Evolutionary conservation across 2,113 vertebrate species (phyloP), one percentile per base, ranked within the genome.

Genomic region (Gymnogyps californianus): DNA sequence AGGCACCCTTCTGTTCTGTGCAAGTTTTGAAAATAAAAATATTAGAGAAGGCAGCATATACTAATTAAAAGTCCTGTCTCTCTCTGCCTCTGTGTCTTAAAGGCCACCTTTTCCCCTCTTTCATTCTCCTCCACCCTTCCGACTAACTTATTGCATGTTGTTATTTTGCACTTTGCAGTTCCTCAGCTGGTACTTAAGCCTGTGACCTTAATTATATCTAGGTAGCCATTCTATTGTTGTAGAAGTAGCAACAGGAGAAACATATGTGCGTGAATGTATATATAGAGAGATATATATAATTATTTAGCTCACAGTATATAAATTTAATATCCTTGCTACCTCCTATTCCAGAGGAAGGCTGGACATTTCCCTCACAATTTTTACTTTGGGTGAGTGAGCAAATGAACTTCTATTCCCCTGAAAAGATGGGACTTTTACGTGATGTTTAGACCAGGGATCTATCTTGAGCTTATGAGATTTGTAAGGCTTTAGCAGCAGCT

Each of bases 401-500:
- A 96, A 92, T 71, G 19, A 85, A 86, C 17, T 44, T 93, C 62
- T 90, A 32, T 93, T 93, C 44, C 83, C 14, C 71, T 93, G 70
- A 72, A 98, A 96, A 97, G 34, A 93, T 44, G 44, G 34, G 28
- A 82, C 66, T 83, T 96, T 85, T 87, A 61, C 40, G 2, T 87
- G 58, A 57, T 79, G 80, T 31, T 95, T 96, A 97, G 82, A 86
- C 83, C 90, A 89, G 21, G 84, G 89, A 95, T 98, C 76, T 97
- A 87, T 95, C 78, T 95, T 78, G 80, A 83, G 66, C 64, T 98
- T 87, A 92, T 58, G 55, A 89, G 61, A 98, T 96, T 93, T 97
- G 62, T 90, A 95, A 84, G 78, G 61, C 32, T 93, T 95, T 79
- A 75, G 47, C 74, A 90, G 36, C 32, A 91, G 44, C 38, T 81